A percentile compares a stretch with the other conserved stretches of the same genome.
phyloP scores from a whole-genome alignment of 2,888 invertebrate species.

The Hedychridium roseum region DNA sequence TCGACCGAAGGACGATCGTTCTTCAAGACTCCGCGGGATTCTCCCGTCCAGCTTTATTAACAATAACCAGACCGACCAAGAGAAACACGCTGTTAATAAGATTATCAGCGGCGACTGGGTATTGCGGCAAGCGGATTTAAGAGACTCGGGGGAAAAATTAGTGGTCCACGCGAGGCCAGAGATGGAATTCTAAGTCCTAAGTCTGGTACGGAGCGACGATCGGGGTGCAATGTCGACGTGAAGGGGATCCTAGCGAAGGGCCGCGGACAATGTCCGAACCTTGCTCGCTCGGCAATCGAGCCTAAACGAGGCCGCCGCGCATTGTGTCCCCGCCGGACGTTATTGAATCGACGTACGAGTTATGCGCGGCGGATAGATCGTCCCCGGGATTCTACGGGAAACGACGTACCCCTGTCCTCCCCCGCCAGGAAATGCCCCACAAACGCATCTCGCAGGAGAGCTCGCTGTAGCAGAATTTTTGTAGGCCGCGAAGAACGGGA shows the following conservation, averaged over 20 bases:
- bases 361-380: slow-evolving; percentile 24
- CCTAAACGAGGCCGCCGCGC: slow-evolving; percentile 21
- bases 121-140: slow-evolving; percentile 4
- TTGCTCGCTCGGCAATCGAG: slow-evolving; percentile 13
- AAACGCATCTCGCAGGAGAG: too few species aligned
- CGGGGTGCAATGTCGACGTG: too few species aligned
- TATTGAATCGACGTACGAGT: slow-evolving; percentile 36
- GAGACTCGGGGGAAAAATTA: slow-evolving; percentile 16
- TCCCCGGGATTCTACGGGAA: slow-evolving; percentile 14
- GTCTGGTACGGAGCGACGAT: too few species aligned
- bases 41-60: slow-evolving; percentile 16
- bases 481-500: too few species aligned
- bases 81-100: slow-evolving; percentile 35
- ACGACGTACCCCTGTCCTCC: too few species aligned
- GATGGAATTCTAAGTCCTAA: too few species aligned
- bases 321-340: slow-evolving; percentile 34
- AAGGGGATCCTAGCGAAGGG: too few species aligned
- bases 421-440: too few species aligned
- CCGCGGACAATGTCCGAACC: slow-evolving; percentile 18
- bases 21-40: too few species aligned
- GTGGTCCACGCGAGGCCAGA: too few species aligned
- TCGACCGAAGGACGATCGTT: too few species aligned
- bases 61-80: slow-evolving; percentile 30
- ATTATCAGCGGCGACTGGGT: slow-evolving; percentile 31
- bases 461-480: too few species aligned